A percentile compares a stretch with the other conserved stretches of the same genome.
Evolutionary conservation across 1,140 invertebrate genomes (phyloP).

Genomic region (Hydropsyche tenuis): DNA sequence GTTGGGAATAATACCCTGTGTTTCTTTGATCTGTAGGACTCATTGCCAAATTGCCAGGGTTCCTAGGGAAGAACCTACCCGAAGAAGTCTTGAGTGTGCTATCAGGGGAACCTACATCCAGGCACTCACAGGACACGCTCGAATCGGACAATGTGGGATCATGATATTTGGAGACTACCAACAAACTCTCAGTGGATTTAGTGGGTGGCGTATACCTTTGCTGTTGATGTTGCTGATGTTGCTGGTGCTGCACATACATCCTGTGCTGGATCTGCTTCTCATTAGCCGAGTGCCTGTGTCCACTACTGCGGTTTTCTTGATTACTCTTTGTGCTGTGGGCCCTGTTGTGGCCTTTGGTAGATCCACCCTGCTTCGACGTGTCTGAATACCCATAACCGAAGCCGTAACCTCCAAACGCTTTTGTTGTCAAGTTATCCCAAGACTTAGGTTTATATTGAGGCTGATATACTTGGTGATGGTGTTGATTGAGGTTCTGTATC

Average conservation of each 20-base stretch:
- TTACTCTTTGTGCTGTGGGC: constrained; percentile 58
- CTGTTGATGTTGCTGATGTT: constrained; percentile 59
- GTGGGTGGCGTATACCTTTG: constrained; percentile 62
- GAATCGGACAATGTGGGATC: constrained; percentile 68
- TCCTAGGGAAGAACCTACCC: constrained; percentile 35
- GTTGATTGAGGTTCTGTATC: constrained; percentile 61
- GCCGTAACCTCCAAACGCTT: constrained; percentile 81
- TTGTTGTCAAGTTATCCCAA: constrained; percentile 85
- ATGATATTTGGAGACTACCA: constrained; percentile 69
- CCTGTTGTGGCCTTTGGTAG: constrained; percentile 61
- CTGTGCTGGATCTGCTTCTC: constrained; percentile 60
- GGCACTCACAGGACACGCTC: constrained; percentile 72
- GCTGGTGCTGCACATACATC: constrained; percentile 54
- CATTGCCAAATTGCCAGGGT: constrained; percentile 28
- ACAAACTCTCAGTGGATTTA: constrained; percentile 79
- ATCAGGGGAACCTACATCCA: constrained; percentile 59
- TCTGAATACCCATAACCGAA: constrained; percentile 85
- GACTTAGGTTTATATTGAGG: constrained; percentile 79
- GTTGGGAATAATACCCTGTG: constrained; percentile 43
- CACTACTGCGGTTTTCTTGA: constrained; percentile 60
- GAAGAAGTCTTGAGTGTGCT: constrained; percentile 43
- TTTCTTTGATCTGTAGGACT: constrained; percentile 42
- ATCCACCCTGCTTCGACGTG: constrained; percentile 65
- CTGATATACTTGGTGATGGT: constrained; percentile 53
- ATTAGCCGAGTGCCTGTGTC: constrained; percentile 56